Conservation (phyloP, 1,140 invertebrate genomes). For the Epicauta chinensis region DNA sequence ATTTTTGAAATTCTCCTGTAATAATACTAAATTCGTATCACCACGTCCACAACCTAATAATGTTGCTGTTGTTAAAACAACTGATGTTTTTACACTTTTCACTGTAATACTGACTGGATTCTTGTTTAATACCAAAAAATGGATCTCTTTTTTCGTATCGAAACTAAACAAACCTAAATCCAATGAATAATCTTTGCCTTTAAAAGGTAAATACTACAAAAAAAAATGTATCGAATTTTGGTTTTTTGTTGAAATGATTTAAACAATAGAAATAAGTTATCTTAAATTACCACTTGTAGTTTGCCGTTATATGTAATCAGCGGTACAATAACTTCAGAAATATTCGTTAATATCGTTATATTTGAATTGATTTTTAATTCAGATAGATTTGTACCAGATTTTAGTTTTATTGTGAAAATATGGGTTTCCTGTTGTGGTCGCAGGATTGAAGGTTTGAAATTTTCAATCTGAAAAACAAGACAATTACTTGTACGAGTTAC, state of each 20-base stretch:
- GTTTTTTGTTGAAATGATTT: no score
- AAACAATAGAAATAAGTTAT: constrained; percentile 2
- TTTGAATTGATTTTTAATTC: constrained; percentile 58
- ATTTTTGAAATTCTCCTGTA: constrained; percentile 46
- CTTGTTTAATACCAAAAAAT: constrained; percentile 68
- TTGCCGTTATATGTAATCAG: constrained; percentile 71
- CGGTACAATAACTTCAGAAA: constrained; percentile 63
- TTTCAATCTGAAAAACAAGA: constrained; percentile 50
- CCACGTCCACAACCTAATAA: constrained; percentile 65
- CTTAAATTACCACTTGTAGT: constrained; percentile 49
- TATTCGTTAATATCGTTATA: constrained; percentile 65
- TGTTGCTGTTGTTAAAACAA: constrained; percentile 58
- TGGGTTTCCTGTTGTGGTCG: constrained; percentile 53
- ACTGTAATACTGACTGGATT: constrained; percentile 68
- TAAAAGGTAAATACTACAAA: constrained; percentile 46
- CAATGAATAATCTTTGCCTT: constrained; percentile 51
- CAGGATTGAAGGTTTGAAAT: constrained; percentile 56
- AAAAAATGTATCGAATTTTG: constrained; percentile 6
- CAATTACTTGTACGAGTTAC: no score
- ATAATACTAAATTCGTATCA: constrained; percentile 47
- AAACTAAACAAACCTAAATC: constrained; percentile 72
- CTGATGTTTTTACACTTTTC: constrained; percentile 60
- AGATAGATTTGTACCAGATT: constrained; percentile 46
- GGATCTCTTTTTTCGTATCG: constrained; percentile 57
- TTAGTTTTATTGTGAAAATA: constrained; percentile 55